Percentiles rank a stretch among this genome's conserved stretches.
Evolutionary conservation across 1,140 invertebrate genomes (phyloP).

Genomic region (Diabrotica undecimpunctata): DNA sequence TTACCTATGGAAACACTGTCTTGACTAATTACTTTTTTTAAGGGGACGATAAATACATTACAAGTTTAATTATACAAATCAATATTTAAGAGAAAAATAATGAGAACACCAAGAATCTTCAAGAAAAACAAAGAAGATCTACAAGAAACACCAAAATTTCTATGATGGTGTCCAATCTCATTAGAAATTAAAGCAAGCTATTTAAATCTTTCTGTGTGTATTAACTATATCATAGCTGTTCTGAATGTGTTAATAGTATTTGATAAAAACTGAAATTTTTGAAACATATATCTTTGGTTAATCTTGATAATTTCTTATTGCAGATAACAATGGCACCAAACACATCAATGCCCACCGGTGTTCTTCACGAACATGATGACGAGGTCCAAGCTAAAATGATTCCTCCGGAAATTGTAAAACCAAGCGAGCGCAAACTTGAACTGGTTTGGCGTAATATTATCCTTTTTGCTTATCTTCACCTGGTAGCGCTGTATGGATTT

Average conservation of each 20-base stretch:
- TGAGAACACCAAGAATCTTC: no score
- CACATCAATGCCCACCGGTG: conserved; percentile 35
- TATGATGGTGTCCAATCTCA: no score
- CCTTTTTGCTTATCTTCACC: conserved; percentile 80
- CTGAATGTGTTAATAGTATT: neutral
- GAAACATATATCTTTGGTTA: neutral
- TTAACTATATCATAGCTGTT: no score
- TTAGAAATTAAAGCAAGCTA: no score
- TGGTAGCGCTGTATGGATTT: conserved; percentile 78
- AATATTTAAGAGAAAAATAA: no score
- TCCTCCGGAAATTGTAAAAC: conserved; percentile 27
- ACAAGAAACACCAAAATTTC: no score
- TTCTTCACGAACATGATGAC: conserved; percentile 39
- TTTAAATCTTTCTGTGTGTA: no score
- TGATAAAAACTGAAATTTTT: neutral
- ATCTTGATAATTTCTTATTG: neutral
- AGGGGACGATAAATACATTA: no score
- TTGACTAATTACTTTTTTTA: no score
- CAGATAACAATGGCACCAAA: conserved; percentile 40
- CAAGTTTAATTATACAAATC: no score
- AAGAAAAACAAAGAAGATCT: no score
- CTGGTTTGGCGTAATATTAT: conserved; percentile 94
- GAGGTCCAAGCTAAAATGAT: conserved; percentile 31
- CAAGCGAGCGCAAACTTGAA: conserved; percentile 52
- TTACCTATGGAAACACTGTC: no score